Evolutionary conservation across 2,888 invertebrate species (phyloP).

Genomic region (Eulithis prunata): DNA sequence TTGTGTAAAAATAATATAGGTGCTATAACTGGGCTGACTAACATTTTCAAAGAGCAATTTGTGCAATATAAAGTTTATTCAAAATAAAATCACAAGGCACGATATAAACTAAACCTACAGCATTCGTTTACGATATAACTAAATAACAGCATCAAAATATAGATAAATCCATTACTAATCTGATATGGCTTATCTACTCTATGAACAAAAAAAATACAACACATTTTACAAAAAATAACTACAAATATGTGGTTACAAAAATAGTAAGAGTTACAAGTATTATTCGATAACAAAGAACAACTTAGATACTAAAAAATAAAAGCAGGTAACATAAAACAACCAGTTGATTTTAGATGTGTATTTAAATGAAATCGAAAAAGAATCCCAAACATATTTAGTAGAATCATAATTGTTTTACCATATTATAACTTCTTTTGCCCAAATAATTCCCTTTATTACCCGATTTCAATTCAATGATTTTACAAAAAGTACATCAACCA

Average conservation of each 20-base stretch:
- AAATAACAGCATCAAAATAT: conserved; percentile 25
- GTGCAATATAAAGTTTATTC: conserved; percentile 38
- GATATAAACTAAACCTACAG: conserved; percentile 15
- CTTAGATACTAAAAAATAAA: conserved; percentile 3
- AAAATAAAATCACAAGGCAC: conserved; percentile 36
- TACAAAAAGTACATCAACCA: too few species aligned
- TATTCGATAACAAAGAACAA: conserved; percentile 30
- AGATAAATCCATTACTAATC: background rate
- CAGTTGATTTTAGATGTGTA: background rate
- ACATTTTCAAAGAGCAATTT: conserved; percentile 2
- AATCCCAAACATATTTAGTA: too few species aligned
- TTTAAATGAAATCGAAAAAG: too few species aligned
- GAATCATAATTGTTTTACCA: too few species aligned
- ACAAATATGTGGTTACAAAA: conserved; percentile 9
- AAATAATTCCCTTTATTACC: too few species aligned
- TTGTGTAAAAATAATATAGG: too few species aligned
- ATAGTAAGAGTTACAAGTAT: conserved; percentile 5
- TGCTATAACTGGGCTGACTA: too few species aligned
- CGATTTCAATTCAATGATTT: too few species aligned
- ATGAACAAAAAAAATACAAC: conserved; percentile 15
- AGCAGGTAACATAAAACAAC: background rate
- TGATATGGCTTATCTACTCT: conserved; percentile 9
- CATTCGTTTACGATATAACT: conserved; percentile 18
- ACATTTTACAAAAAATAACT: conserved; percentile 18
- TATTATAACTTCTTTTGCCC: too few species aligned